Percentiles rank a stretch among this genome's conserved stretches.
Conservation (phyloP, 2,113 vertebrate species). For the Protobothrops flavoviridis region DNA sequence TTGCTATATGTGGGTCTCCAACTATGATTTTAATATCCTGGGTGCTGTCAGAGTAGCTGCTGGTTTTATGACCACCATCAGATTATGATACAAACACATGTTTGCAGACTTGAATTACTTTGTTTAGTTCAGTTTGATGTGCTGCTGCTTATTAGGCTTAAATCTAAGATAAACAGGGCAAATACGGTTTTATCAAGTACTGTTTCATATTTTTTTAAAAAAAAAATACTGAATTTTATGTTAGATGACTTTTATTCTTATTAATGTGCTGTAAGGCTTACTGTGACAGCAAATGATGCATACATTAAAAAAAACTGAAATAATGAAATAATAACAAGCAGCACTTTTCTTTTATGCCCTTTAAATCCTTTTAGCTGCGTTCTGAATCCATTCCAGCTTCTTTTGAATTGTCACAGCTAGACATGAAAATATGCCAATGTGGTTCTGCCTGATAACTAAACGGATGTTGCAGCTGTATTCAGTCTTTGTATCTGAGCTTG, state of each 20-base stretch:
- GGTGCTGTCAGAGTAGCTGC: neutral
- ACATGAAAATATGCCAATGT: neutral
- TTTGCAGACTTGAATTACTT: neutral
- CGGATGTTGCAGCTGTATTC: constrained; percentile 2
- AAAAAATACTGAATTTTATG: neutral
- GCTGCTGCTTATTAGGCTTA: neutral
- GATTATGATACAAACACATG: neutral
- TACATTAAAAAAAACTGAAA: neutral
- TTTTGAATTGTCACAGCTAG: neutral
- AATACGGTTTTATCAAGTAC: neutral
- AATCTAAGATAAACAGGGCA: neutral
- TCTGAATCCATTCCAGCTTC: constrained; percentile 12
- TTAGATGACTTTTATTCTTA: neutral
- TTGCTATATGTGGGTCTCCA: neutral
- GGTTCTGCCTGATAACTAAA: constrained; percentile 14
- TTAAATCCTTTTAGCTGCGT: neutral
- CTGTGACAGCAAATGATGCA: neutral
- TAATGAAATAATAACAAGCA: constrained; percentile 6
- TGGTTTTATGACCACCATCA: neutral
- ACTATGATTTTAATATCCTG: neutral
- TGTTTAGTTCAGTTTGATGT: neutral
- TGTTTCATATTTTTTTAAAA: neutral
- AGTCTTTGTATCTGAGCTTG: constrained; percentile 16
- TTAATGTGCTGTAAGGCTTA: neutral
- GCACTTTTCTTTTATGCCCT: neutral